Percentiles rank a stretch among this genome's conserved stretches.
These are phyloP conservation scores for Ypsolopha sequella DNA, from an alignment of 2,888 invertebrate species.

Conservation along the genomic window DNA sequence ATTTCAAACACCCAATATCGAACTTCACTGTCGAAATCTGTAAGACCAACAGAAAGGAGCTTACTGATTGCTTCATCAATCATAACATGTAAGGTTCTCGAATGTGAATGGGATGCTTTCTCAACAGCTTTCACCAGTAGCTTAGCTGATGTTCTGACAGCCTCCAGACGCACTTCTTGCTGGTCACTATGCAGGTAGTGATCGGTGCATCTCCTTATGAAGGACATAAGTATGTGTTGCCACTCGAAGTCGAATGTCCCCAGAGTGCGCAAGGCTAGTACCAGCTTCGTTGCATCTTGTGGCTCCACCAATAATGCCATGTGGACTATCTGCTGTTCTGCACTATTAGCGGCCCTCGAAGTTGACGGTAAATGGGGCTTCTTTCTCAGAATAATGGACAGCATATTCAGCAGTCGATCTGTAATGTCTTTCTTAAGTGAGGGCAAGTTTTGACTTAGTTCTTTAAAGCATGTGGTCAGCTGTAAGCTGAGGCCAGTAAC, in stretches of 20 bases:
- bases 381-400: conserved; percentile 92
- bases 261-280: conserved; percentile 91
- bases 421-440: conserved; percentile 91
- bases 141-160: conserved; percentile 93
- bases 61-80: conserved; percentile 95
- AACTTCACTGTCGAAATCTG: conserved; percentile 95
- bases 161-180: conserved; percentile 89
- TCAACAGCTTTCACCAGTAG: conserved; percentile 88
- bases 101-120: conserved; percentile 73
- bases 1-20: conserved; percentile 92
- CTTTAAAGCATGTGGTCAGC: conserved; percentile 91
- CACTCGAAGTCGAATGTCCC: conserved; percentile 94
- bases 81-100: conserved; percentile 86
- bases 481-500: conserved; percentile 91
- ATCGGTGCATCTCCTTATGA: conserved; percentile 93
- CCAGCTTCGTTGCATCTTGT: conserved; percentile 86
- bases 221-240: conserved; percentile 87
- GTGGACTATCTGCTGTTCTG: conserved; percentile 51
- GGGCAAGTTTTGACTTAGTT: conserved; percentile 91
- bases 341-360: conserved; percentile 65
- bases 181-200: conserved; percentile 91
- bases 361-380: conserved; percentile 78
- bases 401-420: conserved; percentile 89
- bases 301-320: conserved; percentile 64
- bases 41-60: conserved; percentile 91